Conservation (phyloP, 2,113 vertebrate species). For the Lasiurus borealis region DNA sequence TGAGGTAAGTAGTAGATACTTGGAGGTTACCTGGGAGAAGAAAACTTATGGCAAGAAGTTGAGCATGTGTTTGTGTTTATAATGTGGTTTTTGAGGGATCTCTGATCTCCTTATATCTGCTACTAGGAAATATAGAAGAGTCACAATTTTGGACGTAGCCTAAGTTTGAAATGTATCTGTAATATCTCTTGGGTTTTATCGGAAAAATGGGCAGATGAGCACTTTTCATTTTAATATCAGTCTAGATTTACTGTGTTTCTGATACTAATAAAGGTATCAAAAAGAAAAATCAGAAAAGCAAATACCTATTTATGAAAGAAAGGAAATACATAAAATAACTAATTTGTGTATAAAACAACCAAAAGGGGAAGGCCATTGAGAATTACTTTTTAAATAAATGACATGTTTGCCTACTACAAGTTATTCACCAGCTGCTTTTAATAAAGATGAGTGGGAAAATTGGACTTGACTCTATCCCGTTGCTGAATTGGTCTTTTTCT, state of each 20-base stretch:
- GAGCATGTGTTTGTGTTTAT: neutral
- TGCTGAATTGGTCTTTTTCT: neutral
- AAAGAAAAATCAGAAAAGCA: conserved; percentile 17
- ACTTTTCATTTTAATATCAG: conserved; percentile 29
- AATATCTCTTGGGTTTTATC: conserved; percentile 3
- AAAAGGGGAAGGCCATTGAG: neutral
- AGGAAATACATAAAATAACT: conserved; percentile 26
- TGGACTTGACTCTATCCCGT: neutral
- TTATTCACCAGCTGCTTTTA: conserved; percentile 2
- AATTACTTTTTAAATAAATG: conserved; percentile 25
- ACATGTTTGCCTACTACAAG: neutral
- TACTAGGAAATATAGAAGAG: neutral
- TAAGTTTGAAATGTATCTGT: conserved; percentile 33
- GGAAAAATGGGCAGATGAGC: neutral
- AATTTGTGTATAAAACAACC: conserved; percentile 20
- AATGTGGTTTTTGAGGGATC: neutral
- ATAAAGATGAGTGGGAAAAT: neutral
- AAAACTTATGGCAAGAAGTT: neutral
- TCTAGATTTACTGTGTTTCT: neutral
- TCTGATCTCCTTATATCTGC: neutral
- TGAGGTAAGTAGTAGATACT: neutral
- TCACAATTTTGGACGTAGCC: neutral
- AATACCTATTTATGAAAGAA: neutral
- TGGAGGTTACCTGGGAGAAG: neutral
- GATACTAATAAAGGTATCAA: neutral